Base-by-base conservation (phyloP, 1,140 invertebrate species). In the Ctenoplectra terminalis region DNA sequence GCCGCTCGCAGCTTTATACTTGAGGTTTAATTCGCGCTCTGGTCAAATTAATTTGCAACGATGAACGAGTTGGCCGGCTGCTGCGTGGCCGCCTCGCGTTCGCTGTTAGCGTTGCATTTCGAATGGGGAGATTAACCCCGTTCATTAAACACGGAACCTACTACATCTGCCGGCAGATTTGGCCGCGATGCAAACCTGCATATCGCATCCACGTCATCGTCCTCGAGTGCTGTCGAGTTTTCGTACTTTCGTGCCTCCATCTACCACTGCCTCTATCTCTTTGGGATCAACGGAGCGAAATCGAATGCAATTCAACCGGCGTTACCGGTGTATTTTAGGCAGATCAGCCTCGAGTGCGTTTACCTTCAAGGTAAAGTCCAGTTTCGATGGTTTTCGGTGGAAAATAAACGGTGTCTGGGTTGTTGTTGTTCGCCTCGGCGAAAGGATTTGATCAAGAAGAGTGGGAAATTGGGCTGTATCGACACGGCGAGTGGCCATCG, bases 21-120 rank as follows among this genome's bases (percentile, higher is more conserved):
- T 92, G 90, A 93, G 89, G 86, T 92, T 93, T 92, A 92, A 92
- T 91, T 91, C 91, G 85, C 70, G 80, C 87, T 46, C 71, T 83
- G 83, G 85, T 87, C 87, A 90, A 90, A 93, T 93, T 92, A 93
- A 93, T 93, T 93, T 90, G 90, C 90, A 89, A 89, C 89, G 90
- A 92, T 92, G 90, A 91, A 90, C 90, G 86, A 91, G 88, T 90
- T 84, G 26, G 8, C 26, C 54, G 52, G 83, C 73, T 71, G 64
- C 9, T 23, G n/a, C n/a, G n/a, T n/a, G n/a, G 26, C 29, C 20
- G 72, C 20, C 29, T n/a, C 74, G 77, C 70, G 85, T 79, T 73
- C 81, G 85, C 78, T 89, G 90, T 89, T 91, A 88, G 83, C 84
- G 73, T 73, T 86, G 84, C 83, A 74, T 87, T 87, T 90, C 89